A percentile compares a stretch with the other conserved stretches of the same genome.
Evolutionary conservation across 2,888 invertebrate genomes (phyloP).

Genomic region (Periphyllus acericola): DNA sequence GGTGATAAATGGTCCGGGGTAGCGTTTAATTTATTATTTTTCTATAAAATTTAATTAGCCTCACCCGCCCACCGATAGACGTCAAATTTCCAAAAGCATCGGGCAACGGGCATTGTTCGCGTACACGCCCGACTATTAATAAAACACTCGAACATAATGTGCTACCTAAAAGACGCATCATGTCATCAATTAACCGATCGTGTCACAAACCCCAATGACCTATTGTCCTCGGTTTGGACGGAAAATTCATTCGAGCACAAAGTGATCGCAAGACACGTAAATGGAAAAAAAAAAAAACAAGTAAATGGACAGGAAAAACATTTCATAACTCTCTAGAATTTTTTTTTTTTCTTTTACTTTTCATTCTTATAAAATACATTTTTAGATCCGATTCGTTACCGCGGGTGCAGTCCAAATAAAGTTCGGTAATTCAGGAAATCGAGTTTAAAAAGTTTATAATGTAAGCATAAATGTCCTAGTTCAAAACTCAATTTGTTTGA

Average conservation of each 20-base stretch:
- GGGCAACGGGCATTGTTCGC: not conserved
- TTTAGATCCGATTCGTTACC: not conserved
- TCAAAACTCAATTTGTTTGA: constrained; percentile 13
- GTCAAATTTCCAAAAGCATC: not conserved
- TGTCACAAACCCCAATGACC: constrained; percentile 35
- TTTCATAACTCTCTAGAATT: not conserved
- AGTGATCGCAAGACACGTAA: constrained; percentile 11
- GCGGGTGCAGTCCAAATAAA: not conserved
- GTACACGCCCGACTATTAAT: constrained; percentile 31
- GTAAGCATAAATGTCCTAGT: constrained; percentile 26
- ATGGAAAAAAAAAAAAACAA: not conserved
- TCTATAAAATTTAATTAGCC: constrained; percentile 40
- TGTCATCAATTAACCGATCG: constrained; percentile 49
- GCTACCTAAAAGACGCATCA: not conserved
- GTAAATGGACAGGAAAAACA: not conserved
- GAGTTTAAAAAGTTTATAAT: constrained; percentile 27
- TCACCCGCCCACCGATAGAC: not conserved
- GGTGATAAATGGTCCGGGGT: not conserved
- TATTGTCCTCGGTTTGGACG: constrained; percentile 41
- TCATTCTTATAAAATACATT: not conserved
- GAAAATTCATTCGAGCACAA: not conserved
- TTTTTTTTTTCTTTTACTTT: not conserved
- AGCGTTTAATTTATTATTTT: constrained; percentile 19
- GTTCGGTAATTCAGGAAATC: constrained; percentile 25
- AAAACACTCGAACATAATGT: constrained; percentile 33